These are phyloP conservation scores for Aramus guarauna DNA, from an alignment of 2,113 vertebrate species.

Conservation along the genomic window DNA sequence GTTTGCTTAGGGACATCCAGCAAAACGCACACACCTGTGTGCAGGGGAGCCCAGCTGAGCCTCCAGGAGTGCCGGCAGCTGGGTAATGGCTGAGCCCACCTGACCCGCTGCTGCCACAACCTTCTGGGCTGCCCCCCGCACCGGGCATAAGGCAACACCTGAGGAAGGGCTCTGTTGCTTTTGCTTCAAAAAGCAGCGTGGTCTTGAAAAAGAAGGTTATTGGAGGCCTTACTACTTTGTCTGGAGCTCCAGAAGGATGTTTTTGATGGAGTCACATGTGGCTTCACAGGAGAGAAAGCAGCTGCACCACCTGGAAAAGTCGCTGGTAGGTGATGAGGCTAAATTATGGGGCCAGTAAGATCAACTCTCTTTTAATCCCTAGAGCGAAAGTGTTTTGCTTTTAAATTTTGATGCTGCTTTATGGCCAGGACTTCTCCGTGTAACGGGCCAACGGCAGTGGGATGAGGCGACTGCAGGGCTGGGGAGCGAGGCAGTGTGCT, in stretches of 20 bases:
- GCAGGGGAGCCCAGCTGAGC: neutral
- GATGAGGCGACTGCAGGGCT: accelerated
- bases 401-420: accelerated
- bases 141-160: accelerated
- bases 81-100: accelerated
- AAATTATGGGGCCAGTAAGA: accelerated
- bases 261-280: accelerated
- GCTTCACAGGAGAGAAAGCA: neutral
- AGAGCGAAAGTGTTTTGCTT: neutral
- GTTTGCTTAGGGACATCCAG: neutral
- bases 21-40: accelerated
- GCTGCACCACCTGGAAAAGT: accelerated
- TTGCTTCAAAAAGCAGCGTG: accelerated
- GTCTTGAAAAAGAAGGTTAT: accelerated
- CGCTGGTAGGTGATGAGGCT: neutral
- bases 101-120: accelerated
- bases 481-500: accelerated
- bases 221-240: no score
- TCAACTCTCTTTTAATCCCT: neutral
- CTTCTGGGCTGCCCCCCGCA: neutral
- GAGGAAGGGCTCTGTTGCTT: accelerated
- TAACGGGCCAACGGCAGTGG: accelerated
- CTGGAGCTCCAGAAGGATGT: neutral
- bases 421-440: accelerated
- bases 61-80: accelerated